phyloP scores from a whole-genome alignment of 2,888 invertebrate genomes.

The Epistrophe eligans region DNA sequence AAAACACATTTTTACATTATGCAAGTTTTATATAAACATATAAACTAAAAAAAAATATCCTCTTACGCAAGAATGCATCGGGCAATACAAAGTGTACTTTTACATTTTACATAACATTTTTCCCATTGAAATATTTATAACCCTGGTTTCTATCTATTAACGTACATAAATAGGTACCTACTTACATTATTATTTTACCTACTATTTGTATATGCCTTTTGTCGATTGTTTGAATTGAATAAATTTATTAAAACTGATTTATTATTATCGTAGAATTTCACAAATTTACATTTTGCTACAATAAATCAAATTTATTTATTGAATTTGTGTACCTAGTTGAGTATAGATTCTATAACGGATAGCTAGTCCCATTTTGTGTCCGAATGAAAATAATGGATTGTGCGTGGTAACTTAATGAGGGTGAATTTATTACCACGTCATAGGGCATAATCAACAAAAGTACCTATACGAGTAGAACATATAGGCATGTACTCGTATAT shows the following conservation, averaged over 20 bases:
- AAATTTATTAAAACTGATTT: constrained; percentile 74
- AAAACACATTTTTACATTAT: neutral
- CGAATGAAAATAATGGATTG: constrained; percentile 33
- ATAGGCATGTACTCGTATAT: too few species aligned
- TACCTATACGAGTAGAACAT: neutral
- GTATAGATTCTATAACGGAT: neutral
- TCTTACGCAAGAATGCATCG: neutral
- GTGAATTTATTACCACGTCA: constrained; percentile 62
- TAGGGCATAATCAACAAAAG: constrained; percentile 1
- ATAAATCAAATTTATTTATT: constrained; percentile 76
- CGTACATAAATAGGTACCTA: neutral
- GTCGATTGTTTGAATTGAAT: constrained; percentile 73
- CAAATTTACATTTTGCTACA: constrained; percentile 56
- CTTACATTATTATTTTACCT: too few species aligned
- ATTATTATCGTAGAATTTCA: constrained; percentile 65
- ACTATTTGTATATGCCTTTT: constrained; percentile 5
- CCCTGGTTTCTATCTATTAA: neutral
- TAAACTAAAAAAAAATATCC: neutral
- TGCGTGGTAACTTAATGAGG: constrained; percentile 71
- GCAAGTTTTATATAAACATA: neutral
- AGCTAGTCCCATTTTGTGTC: constrained; percentile 5
- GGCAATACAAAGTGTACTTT: neutral
- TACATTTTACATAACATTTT: neutral
- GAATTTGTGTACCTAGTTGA: constrained; percentile 43
- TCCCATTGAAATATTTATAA: neutral